Percentiles rank a stretch among this genome's conserved stretches.
Evolutionary conservation across 2,113 vertebrate species (phyloP).

Genomic region (Urocitellus parryii): DNA sequence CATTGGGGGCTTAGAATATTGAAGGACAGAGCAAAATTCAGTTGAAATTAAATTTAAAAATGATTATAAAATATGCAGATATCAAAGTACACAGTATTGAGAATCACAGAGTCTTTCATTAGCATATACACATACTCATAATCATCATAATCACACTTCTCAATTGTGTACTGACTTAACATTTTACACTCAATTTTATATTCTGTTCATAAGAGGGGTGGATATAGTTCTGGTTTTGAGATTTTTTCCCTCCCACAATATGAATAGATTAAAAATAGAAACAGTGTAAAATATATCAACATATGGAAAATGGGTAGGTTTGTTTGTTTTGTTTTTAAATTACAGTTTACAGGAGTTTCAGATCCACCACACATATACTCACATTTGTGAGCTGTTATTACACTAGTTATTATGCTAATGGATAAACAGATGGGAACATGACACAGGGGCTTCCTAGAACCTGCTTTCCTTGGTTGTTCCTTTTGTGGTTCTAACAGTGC

Average conservation of each 20-base stretch:
- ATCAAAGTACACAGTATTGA: neutral
- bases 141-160: neutral
- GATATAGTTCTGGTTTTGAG: neutral
- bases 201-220: neutral
- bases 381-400: constrained; percentile 78
- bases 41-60: constrained; percentile 28
- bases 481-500: constrained; percentile 61
- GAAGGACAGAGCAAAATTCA: neutral
- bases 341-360: constrained; percentile 74
- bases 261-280: constrained; percentile 68
- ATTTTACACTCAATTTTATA: neutral
- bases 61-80: neutral
- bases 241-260: constrained; percentile 23
- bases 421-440: constrained; percentile 76
- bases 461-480: constrained; percentile 68
- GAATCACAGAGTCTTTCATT: neutral
- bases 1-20: neutral
- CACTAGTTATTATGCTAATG: constrained; percentile 70
- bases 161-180: neutral
- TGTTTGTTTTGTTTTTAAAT: constrained; percentile 83
- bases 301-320: constrained; percentile 78
- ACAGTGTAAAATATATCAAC: constrained; percentile 65
- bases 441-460: constrained; percentile 61
- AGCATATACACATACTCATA: neutral
- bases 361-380: constrained; percentile 68